These are phyloP conservation scores for Dasyornis broadbenti DNA, from an alignment of 2,113 vertebrate species.

Conservation along the genomic window DNA sequence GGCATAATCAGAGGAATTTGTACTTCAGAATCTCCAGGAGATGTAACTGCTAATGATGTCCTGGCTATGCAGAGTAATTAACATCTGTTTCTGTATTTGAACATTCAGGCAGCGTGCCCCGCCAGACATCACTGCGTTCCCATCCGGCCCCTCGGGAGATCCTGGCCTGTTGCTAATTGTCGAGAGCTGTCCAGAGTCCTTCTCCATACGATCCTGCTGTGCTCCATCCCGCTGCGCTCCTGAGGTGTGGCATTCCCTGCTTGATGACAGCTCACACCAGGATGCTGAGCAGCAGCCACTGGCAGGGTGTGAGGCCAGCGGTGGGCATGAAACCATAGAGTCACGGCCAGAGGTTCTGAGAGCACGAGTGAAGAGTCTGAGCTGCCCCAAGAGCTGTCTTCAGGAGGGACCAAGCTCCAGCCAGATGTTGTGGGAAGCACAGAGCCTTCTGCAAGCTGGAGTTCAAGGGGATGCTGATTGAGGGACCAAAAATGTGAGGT, in stretches of 20 bases:
- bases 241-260: not conserved
- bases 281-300: rapidly evolving
- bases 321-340: not conserved
- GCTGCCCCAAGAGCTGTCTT: not conserved
- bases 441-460: not conserved
- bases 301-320: not conserved
- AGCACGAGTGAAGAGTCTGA: not conserved
- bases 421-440: not conserved
- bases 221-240: not conserved
- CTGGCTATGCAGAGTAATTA: not conserved
- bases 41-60: not conserved
- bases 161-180: not conserved
- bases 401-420: not conserved
- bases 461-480: not conserved
- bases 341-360: not conserved
- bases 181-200: not conserved
- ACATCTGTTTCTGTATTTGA: slow-evolving; percentile 34
- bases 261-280: not conserved
- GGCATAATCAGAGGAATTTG: not conserved
- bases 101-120: not conserved
- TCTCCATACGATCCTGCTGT: not conserved
- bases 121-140: not conserved
- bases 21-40: not conserved
- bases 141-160: not conserved
- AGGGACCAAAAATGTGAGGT: not conserved